A percentile compares a stretch with the other conserved stretches of the same genome.
Evolutionary conservation across 2,888 invertebrate genomes (phyloP).

Genomic region (Lasioglossum zephyrum): DNA sequence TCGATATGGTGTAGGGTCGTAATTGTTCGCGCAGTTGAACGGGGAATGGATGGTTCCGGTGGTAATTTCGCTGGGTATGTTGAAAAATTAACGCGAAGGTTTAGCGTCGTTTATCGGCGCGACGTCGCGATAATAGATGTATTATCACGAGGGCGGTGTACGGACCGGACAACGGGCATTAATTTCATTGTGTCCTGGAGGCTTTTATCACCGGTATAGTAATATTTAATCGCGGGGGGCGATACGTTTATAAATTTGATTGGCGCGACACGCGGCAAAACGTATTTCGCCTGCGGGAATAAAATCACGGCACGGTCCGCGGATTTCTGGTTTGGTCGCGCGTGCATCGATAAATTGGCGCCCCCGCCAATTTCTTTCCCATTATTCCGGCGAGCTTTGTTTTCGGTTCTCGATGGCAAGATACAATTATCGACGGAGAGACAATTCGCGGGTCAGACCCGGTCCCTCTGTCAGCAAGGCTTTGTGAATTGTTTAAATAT

Average conservation of each 20-base stretch:
- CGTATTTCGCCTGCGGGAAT: neutral
- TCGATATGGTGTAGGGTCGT: neutral
- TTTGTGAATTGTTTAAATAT: slow-evolving; percentile 49
- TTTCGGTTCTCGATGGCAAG: neutral
- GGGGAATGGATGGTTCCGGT: slow-evolving; percentile 23
- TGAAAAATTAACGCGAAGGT: slow-evolving; percentile 41
- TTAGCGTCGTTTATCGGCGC: slow-evolving; percentile 25
- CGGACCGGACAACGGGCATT: slow-evolving; percentile 12
- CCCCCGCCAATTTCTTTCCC: slow-evolving; percentile 22
- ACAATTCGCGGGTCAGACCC: neutral
- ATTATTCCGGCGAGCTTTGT: neutral
- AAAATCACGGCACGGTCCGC: slow-evolving; percentile 10
- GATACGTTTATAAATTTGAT: slow-evolving; percentile 38
- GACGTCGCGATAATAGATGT: slow-evolving; percentile 38
- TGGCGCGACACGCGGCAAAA: slow-evolving; percentile 8
- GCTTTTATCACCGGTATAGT: slow-evolving; percentile 23
- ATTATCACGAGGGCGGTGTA: slow-evolving; percentile 36
- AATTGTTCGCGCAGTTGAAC: slow-evolving; percentile 18
- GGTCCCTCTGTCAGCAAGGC: neutral
- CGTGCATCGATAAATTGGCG: slow-evolving; percentile 22
- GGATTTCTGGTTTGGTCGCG: neutral
- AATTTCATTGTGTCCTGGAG: slow-evolving; percentile 32
- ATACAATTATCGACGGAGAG: slow-evolving; percentile 22
- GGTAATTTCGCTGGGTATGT: slow-evolving; percentile 12
- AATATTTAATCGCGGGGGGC: slow-evolving; percentile 32